A percentile compares a stretch with the other conserved stretches of the same genome.
phyloP scores from a whole-genome alignment of 2,797 vertebrate species.

The Catostomus latipinnis region DNA sequence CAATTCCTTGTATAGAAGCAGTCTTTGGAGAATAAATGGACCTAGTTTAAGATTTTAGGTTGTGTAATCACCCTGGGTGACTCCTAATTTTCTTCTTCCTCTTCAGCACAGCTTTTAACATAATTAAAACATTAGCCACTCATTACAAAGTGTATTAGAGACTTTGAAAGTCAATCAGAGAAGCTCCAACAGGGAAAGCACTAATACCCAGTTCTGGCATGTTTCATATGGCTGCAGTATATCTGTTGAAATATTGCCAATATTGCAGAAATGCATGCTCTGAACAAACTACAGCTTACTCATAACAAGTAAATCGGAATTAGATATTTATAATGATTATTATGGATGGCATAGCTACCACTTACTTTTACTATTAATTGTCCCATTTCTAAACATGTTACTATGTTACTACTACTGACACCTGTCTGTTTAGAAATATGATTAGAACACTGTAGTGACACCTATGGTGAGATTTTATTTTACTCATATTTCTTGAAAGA shows the following conservation, averaged over 20 bases:
- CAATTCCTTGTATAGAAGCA: background rate
- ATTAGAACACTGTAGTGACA: background rate
- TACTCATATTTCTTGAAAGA: background rate
- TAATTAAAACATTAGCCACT: constrained; percentile 31
- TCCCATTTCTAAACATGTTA: too few species aligned
- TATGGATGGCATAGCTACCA: background rate
- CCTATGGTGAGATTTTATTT: too few species aligned
- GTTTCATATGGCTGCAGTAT: background rate
- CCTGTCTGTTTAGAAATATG: background rate
- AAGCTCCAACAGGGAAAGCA: background rate
- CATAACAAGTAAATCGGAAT: background rate
- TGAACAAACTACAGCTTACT: background rate
- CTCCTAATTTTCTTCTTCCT: constrained; percentile 14
- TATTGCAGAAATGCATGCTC: constrained; percentile 4
- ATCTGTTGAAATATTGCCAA: background rate
- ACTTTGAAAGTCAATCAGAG: constrained; percentile 1
- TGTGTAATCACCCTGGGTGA: background rate
- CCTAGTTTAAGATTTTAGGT: background rate
- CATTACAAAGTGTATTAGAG: constrained; percentile 31
- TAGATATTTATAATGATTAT: background rate
- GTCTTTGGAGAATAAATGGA: background rate
- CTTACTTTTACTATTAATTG: too few species aligned
- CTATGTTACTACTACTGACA: too few species aligned
- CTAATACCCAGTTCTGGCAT: constrained; percentile 11
- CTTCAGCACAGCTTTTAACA: constrained; percentile 13